Percentiles rank a stretch among this genome's conserved stretches.
Conservation (phyloP, 1,140 invertebrate species). For the Gryon sp. region DNA sequence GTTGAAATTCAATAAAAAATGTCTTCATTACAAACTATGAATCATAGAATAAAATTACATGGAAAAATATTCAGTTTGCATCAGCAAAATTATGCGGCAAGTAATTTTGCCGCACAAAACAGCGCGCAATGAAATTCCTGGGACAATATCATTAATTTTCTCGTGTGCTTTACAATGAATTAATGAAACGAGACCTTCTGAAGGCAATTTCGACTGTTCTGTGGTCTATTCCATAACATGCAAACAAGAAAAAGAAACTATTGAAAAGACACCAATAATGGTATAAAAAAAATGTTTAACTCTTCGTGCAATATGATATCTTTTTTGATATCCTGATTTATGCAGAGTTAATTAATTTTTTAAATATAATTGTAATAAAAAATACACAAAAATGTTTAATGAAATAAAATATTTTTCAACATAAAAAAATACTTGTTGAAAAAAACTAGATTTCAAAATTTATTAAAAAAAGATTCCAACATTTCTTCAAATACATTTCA, state of each 20-base stretch:
- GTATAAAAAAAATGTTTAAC: not conserved
- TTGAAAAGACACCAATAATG: not conserved
- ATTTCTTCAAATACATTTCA: no score
- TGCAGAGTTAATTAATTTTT: no score
- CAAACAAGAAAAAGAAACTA: not conserved
- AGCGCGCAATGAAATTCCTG: constrained; percentile 42
- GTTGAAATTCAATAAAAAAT: not conserved
- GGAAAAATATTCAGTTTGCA: constrained; percentile 50
- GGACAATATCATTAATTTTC: constrained; percentile 52
- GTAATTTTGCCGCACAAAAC: constrained; percentile 41
- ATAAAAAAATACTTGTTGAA: no score
- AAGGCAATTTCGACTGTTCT: constrained; percentile 23
- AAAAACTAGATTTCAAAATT: no score
- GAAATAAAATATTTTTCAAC: no score
- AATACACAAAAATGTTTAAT: no score
- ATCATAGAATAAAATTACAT: constrained; percentile 36
- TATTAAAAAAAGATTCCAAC: no score
- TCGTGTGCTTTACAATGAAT: constrained; percentile 40
- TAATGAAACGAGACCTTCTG: constrained; percentile 45
- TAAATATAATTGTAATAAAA: no score
- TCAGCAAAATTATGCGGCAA: constrained; percentile 41
- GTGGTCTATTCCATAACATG: constrained; percentile 32
- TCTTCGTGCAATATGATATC: no score
- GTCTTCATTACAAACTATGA: constrained; percentile 8
- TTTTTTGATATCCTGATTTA: no score